Evolutionary conservation across 2,113 vertebrate species (phyloP).

Genomic region (Asarcornis scutulata): DNA sequence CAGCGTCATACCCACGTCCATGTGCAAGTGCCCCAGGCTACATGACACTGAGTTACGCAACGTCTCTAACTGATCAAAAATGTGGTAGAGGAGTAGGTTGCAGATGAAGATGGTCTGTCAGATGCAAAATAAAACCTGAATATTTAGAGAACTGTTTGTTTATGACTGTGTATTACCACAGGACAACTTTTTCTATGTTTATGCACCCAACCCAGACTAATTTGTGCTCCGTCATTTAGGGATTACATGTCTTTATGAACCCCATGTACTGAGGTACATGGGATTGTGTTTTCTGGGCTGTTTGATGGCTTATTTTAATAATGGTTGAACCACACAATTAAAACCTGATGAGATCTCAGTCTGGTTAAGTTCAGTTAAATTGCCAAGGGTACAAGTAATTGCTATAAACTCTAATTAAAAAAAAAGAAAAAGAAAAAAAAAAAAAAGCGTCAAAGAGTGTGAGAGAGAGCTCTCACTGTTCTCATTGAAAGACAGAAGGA

Average conservation of each 20-base stretch:
- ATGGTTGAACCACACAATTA: neutral
- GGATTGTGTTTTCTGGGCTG: neutral
- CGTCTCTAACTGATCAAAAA: neutral
- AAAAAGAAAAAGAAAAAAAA: neutral
- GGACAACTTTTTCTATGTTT: neutral
- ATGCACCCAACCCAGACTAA: neutral
- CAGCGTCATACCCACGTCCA: neutral
- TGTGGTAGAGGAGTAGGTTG: neutral
- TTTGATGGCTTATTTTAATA: slow-evolving; percentile 23
- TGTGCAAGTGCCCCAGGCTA: neutral
- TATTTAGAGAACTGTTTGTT: neutral
- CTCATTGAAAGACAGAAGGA: neutral
- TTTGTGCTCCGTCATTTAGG: neutral
- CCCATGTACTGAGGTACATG: neutral
- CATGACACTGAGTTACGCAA: neutral
- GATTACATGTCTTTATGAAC: neutral
- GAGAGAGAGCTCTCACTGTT: neutral
- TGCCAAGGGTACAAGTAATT: neutral
- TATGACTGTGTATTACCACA: neutral
- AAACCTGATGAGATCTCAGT: slow-evolving; percentile 24
- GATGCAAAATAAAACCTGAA: neutral
- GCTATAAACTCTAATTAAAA: neutral
- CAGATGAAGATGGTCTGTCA: neutral
- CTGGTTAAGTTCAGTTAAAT: neutral
- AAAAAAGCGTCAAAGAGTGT: neutral